Percentiles rank a stretch among this genome's conserved stretches.
Conservation (phyloP, 2,797 vertebrate species). For the Intellagama lesueurii region DNA sequence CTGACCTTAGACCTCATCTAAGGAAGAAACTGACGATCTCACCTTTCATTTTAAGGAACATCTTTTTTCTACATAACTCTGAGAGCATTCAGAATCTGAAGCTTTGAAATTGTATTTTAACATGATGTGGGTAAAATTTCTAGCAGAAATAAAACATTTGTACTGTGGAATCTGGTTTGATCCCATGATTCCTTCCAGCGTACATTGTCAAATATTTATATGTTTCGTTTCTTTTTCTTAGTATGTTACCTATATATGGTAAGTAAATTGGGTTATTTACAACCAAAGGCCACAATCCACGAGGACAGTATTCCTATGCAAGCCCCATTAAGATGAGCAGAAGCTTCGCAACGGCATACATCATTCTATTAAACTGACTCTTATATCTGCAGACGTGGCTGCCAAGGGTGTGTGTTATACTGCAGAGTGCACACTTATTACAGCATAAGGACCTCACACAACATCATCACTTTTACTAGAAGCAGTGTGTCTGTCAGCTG, state of each 20-base stretch:
- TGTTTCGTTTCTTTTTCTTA: background rate
- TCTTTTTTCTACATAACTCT: background rate
- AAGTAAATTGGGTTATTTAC: slow-evolving; percentile 20
- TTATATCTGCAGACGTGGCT: background rate
- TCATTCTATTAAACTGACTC: background rate
- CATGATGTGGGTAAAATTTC: background rate
- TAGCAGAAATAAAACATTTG: background rate
- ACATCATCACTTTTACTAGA: background rate
- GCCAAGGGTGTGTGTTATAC: background rate
- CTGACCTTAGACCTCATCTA: background rate
- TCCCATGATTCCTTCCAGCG: background rate
- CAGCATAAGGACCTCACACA: background rate
- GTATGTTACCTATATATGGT: background rate
- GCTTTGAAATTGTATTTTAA: background rate
- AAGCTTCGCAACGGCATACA: background rate
- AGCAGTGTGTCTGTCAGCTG: background rate
- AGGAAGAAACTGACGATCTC: background rate
- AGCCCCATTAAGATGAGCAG: background rate
- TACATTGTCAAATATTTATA: background rate
- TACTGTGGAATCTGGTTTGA: background rate
- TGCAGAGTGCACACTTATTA: background rate
- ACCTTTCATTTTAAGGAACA: background rate
- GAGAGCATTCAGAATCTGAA: slow-evolving; percentile 8
- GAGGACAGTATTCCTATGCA: background rate
- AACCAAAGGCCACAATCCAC: background rate